These are phyloP conservation scores for Spinus olivaceus DNA, from an alignment of 2,797 vertebrate species.

Conservation along the genomic window DNA sequence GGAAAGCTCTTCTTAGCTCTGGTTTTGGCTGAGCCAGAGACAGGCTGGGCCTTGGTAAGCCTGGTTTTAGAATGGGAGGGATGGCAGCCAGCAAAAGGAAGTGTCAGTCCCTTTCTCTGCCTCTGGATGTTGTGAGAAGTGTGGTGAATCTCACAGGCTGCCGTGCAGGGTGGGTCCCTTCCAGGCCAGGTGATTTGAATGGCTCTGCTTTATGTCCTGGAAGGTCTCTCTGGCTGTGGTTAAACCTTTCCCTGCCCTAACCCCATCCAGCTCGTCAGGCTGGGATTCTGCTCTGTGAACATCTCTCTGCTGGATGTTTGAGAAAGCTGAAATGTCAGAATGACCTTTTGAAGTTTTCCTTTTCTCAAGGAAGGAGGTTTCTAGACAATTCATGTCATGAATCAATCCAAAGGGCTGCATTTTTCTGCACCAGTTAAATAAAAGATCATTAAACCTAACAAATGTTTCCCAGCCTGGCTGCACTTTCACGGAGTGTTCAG, in stretches of 20 bases:
- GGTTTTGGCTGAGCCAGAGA: neutral
- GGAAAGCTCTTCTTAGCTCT: neutral
- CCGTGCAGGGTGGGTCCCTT: neutral
- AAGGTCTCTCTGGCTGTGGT: neutral
- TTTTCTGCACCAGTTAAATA: constrained; percentile 36
- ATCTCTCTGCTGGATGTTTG: neutral
- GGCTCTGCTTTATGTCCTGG: neutral
- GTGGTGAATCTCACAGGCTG: neutral
- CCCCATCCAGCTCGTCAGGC: neutral
- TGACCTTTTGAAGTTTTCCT: constrained; percentile 28
- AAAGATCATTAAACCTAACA: constrained; percentile 45
- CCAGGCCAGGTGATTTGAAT: neutral
- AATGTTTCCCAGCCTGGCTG: constrained; percentile 37
- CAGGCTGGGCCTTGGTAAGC: neutral
- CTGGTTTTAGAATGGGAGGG: neutral
- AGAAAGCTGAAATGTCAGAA: constrained; percentile 16
- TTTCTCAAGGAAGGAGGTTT: constrained; percentile 27
- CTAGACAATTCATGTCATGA: constrained; percentile 19
- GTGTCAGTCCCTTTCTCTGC: neutral
- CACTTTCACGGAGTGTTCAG: neutral
- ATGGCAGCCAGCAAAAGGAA: neutral
- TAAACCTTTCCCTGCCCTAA: neutral
- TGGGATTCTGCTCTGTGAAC: neutral
- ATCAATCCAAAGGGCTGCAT: constrained; percentile 29
- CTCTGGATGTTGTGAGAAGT: neutral